A percentile compares a stretch with the other conserved stretches of the same genome.
Conservation (phyloP, 2,113 vertebrate genomes). For the Sebastes fasciatus region DNA sequence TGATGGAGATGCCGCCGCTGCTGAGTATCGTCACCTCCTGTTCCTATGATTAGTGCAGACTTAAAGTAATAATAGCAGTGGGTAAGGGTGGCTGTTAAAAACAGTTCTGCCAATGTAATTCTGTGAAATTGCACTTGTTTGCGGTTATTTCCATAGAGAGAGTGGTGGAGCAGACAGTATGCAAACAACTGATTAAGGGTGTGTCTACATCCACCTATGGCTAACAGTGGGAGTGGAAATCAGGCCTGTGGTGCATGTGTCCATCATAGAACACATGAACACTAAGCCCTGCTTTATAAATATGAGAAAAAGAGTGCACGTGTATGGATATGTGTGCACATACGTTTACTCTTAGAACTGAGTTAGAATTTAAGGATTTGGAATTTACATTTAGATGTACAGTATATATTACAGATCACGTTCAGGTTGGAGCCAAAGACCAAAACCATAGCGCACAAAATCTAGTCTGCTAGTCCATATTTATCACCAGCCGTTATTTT, state of each 20-base stretch:
- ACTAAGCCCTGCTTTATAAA: neutral
- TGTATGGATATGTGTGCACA: neutral
- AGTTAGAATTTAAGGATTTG: neutral
- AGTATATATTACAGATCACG: neutral
- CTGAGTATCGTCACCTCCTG: neutral
- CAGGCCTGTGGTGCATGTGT: neutral
- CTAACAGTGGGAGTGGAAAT: slow-evolving; percentile 9
- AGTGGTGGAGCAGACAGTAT: slow-evolving; percentile 50
- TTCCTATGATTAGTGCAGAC: neutral
- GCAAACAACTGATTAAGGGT: slow-evolving; percentile 59
- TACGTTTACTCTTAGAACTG: neutral
- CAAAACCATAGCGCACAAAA: neutral
- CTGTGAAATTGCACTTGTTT: slow-evolving; percentile 28
- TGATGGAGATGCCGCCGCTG: neutral
- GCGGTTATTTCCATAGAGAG: slow-evolving; percentile 56
- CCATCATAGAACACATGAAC: neutral
- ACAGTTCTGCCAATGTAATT: neutral
- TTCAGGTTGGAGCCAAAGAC: neutral
- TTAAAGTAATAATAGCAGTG: neutral
- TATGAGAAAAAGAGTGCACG: neutral
- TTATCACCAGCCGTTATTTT: neutral
- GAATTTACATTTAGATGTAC: neutral
- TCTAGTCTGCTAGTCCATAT: neutral
- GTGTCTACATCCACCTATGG: slow-evolving; percentile 33
- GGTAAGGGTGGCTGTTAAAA: neutral